Base-by-base conservation (phyloP, 2,888 invertebrate genomes). In the Tholera decimalis region DNA sequence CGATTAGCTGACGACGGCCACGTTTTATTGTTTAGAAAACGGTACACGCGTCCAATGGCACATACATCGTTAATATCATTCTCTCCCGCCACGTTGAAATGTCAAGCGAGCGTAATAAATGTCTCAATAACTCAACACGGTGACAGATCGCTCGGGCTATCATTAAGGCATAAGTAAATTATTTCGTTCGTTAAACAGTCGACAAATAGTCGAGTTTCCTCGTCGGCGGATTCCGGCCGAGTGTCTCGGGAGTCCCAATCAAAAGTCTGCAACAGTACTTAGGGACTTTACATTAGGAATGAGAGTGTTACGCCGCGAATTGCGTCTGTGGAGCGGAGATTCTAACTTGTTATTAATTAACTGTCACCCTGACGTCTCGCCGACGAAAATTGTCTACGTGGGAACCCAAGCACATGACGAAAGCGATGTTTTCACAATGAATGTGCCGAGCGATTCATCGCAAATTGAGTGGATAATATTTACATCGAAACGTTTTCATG, bases 331-430 rank as follows among this genome's bases (percentile, higher is more conserved):
- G 71, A 74, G 78, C 62, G 83, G 83, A 87, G 87, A 89, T 88
- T 89, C 86, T 82, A 86, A 87, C 86, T 89, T 88, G 83, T 89
- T 89, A 91, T 89, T 92, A 91, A 90, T 89, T 91, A 91, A 87
- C 83, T 87, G 87, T 83, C 87, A 84, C 80, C 51, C 74, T 71
- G 78, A 75, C 65, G 71, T 37, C n/a, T 35, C 30, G 30, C 24
- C 65, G 65, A 56, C 72, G 50, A 60, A 74, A 51, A 71, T 66
- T 76, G 70, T 44, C 76, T 60, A 79, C 85, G 84, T 88, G 88
- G 86, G 87, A 91, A 89, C 74, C 63, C 66, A 68, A 46, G 62
- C 88, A 87, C 82, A 83, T 88, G 89, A 83, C 79, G 79, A 83
- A 80, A 84, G 59, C 66, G 71, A 71, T 85, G 83, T 85, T 87